Conservation (phyloP, 2,888 invertebrate genomes). For the Nezara viridula region DNA sequence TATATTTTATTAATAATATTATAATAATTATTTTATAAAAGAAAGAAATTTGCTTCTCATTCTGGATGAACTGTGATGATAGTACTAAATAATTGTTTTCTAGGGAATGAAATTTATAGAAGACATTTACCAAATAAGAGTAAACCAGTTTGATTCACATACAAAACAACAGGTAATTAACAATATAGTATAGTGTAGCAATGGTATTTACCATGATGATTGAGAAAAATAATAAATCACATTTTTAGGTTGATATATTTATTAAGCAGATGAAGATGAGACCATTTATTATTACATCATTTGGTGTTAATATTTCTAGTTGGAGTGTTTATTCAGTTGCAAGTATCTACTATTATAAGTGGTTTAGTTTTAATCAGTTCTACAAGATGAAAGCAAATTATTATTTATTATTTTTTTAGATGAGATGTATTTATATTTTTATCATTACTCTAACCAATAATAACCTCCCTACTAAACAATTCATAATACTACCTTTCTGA, state of each 20-base stretch:
- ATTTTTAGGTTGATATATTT: conserved; percentile 34
- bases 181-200: neutral
- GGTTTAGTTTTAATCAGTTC: neutral
- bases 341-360: neutral
- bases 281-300: neutral
- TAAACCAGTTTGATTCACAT: conserved; percentile 4
- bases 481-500: no score
- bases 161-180: conserved; percentile 36
- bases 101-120: conserved; percentile 37
- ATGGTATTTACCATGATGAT: neutral
- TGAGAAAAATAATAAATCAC: neutral
- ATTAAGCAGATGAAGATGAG: conserved; percentile 49
- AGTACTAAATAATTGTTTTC: conserved; percentile 12
- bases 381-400: neutral
- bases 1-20: neutral
- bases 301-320: conserved; percentile 49
- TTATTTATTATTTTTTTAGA: neutral
- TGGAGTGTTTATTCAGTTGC: conserved; percentile 45
- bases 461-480: no score
- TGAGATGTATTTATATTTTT: neutral
- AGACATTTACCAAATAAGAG: conserved; percentile 45
- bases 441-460: no score
- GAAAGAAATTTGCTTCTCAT: neutral
- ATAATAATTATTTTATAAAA: neutral
- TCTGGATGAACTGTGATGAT: neutral